phyloP scores from a whole-genome alignment of 2,797 vertebrate species.

The Percopsis omiscomaycus region DNA sequence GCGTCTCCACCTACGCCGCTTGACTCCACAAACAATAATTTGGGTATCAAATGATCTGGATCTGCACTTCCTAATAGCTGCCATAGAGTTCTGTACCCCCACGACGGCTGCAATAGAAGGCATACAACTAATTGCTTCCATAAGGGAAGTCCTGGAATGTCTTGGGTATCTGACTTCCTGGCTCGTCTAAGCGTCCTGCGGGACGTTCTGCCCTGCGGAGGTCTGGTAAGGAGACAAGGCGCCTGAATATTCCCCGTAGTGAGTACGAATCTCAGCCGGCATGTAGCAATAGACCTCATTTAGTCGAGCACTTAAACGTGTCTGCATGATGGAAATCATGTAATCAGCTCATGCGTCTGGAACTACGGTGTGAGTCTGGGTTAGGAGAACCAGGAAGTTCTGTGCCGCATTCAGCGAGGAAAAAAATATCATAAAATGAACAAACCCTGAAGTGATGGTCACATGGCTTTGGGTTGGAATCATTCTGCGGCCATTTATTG shows the following conservation, averaged over 20 bases:
- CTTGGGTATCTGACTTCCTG: constrained; percentile 72
- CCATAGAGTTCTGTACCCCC: constrained; percentile 41
- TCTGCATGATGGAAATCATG: background rate
- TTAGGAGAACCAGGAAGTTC: constrained; percentile 2
- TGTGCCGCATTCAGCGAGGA: background rate
- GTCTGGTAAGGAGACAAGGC: constrained; percentile 45
- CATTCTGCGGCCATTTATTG: background rate
- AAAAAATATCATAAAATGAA: background rate
- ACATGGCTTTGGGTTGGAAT: background rate
- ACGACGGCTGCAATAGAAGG: constrained; percentile 41
- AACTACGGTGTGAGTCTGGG: constrained; percentile 5
- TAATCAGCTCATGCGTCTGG: constrained; percentile 10
- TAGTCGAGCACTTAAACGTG: background rate
- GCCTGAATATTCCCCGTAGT: constrained; percentile 29
- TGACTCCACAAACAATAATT: constrained; percentile 52
- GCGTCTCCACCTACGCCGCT: constrained; percentile 28
- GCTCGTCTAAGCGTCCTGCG: constrained; percentile 46
- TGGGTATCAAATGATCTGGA: constrained; percentile 57
- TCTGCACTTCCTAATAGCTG: constrained; percentile 49
- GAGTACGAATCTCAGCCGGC: constrained; percentile 28
- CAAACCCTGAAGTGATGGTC: background rate
- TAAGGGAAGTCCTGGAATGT: constrained; percentile 78
- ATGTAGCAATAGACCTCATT: constrained; percentile 13
- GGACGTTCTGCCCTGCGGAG: constrained; percentile 51
- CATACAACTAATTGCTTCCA: constrained; percentile 76